These are phyloP conservation scores for Meda fulgida DNA, from an alignment of 2,797 vertebrate genomes.

Conservation along the genomic window DNA sequence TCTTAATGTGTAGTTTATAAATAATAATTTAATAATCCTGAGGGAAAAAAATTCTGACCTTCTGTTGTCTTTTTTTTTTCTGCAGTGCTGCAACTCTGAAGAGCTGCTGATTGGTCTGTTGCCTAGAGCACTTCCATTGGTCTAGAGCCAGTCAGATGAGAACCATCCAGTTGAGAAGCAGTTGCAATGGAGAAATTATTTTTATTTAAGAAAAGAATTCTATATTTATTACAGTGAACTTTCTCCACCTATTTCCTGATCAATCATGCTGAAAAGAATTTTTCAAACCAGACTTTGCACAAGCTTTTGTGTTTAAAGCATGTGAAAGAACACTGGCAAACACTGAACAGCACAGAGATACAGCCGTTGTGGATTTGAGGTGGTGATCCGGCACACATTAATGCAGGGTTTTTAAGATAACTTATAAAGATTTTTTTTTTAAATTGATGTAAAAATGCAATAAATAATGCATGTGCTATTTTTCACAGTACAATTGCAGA, in stretches of 20 bases:
- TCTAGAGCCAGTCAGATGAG: constrained; percentile 52
- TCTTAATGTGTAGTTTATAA: background rate
- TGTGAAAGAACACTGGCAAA: constrained; percentile 48
- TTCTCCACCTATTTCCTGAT: constrained; percentile 48
- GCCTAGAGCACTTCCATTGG: constrained; percentile 75
- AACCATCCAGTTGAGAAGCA: constrained; percentile 56
- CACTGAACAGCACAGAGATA: constrained; percentile 51
- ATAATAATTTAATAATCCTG: background rate
- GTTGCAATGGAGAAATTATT: constrained; percentile 57
- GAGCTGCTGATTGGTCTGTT: constrained; percentile 82
- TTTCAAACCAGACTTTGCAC: constrained; percentile 19
- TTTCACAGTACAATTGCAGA: constrained; percentile 53
- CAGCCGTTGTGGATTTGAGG: constrained; percentile 40
- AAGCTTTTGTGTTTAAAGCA: constrained; percentile 41
- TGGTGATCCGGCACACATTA: constrained; percentile 26
- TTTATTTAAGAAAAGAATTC: constrained; percentile 68
- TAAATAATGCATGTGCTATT: constrained; percentile 72
- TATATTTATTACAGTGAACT: constrained; percentile 77
- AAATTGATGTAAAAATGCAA: constrained; percentile 54
- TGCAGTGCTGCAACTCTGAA: constrained; percentile 89
- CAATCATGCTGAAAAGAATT: constrained; percentile 56
- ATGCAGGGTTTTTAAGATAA: constrained; percentile 55
- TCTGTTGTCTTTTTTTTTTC: constrained; percentile 75
- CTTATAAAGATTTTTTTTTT: constrained; percentile 27
- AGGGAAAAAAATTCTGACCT: constrained; percentile 31